Evolutionary conservation across 2,888 invertebrate genomes (phyloP).

Genomic region (Caenorhabditis panamensis): DNA sequence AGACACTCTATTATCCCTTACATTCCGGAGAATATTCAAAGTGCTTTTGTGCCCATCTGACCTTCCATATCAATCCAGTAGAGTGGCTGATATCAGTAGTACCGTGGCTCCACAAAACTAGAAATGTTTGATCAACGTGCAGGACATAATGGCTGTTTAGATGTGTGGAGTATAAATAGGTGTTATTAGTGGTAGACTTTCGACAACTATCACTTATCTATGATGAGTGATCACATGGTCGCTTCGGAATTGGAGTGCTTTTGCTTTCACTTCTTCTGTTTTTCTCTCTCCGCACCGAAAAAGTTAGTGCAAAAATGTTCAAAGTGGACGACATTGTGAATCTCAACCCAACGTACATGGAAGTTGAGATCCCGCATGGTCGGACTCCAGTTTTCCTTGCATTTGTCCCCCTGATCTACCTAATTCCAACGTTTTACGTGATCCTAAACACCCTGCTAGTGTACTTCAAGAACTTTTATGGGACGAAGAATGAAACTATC

Average conservation of each 20-base stretch:
- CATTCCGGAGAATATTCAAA: background rate
- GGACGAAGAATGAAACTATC: slow-evolving; percentile 13
- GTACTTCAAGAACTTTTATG: slow-evolving; percentile 7
- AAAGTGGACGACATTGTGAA: slow-evolving; percentile 9
- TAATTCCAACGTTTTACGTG: slow-evolving; percentile 26
- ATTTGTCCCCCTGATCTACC: slow-evolving; percentile 20
- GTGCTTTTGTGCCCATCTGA: background rate
- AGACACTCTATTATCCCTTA: background rate
- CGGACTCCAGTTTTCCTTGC: background rate
- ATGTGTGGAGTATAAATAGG: too few species aligned
- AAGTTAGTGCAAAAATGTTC: too few species aligned
- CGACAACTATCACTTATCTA: too few species aligned
- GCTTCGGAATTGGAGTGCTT: too few species aligned
- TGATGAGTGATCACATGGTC: too few species aligned
- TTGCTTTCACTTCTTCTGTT: background rate
- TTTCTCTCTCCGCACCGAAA: background rate
- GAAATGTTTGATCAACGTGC: too few species aligned
- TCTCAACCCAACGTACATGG: slow-evolving; percentile 9
- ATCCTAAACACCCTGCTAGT: slow-evolving; percentile 7
- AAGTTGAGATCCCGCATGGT: background rate
- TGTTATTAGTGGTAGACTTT: too few species aligned
- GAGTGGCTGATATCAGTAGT: background rate
- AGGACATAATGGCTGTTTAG: too few species aligned
- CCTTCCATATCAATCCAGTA: background rate
- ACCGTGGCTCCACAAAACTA: too few species aligned